Evolutionary conservation across 2,113 vertebrate genomes (phyloP), one percentile per base, ranked within the genome.

Genomic region (Pavo muticus): DNA sequence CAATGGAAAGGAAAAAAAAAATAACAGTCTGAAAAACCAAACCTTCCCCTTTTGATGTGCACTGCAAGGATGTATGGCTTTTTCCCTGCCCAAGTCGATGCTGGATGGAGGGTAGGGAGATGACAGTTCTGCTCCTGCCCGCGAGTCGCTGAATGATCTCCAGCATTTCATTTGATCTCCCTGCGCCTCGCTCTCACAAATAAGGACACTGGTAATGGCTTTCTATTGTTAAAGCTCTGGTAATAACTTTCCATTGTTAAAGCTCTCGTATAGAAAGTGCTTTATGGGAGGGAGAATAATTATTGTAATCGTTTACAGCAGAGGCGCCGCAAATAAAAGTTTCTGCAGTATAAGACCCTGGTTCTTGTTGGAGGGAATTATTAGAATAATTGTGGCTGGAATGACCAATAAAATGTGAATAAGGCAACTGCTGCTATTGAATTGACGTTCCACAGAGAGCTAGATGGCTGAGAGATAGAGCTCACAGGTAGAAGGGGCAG

Each of bases 201-300:
- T 93, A 93, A 88, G 85, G 85, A 84, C 81, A 73, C 86, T 86
- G 86, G 94, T 93, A 95, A 95, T 95, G 88, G 95, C 79, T 89
- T 95, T 35, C 82, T 18, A 90, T 96, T 97, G 94, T 94, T 93
- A 88, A 81, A 57, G 87, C 89, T 69, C 70, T 84, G 87, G 94
- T 95, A 95, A 94, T 95, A 92, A 96, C 74, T 95, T 91, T 44
- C 81, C 56, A 92, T 96, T 96, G 95, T 96, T 88, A 85, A 85
- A 90, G 78, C 90, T 84, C 59, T 76, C 80, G 1, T 83, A 64
- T 68, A 57, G 93, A 57, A 91, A 90, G 56, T 68, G 78, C 82
- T 91, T 0, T 76, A 85, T 68, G 39, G 76, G 80, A 92, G 69
- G 68, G 59, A 7, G 42, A 84, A 72, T 95, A 95, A 95, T 96